These are phyloP conservation scores for Caenorhabditis panamensis DNA, from an alignment of 2,888 invertebrate species.

Conservation along the genomic window DNA sequence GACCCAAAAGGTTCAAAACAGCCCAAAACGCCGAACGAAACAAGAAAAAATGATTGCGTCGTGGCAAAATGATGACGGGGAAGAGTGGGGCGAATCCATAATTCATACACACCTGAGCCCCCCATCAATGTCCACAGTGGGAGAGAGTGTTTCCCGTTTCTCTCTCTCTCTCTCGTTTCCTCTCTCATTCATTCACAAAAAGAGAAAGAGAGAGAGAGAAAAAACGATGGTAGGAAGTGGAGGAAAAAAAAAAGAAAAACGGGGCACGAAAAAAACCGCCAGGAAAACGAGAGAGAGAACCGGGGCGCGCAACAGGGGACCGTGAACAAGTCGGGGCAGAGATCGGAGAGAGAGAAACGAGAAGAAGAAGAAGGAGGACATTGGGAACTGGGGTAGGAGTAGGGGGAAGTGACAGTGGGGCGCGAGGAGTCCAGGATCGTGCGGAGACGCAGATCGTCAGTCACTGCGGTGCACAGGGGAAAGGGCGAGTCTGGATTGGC, in stretches of 20 bases:
- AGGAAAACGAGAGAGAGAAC: slow-evolving; percentile 8
- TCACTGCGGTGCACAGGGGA: not conserved
- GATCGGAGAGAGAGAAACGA: not conserved
- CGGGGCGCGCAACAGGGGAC: slow-evolving; percentile 7
- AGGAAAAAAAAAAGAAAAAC: too few species aligned
- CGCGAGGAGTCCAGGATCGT: slow-evolving; percentile 10
- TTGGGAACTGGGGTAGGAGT: too few species aligned
- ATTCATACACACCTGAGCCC: slow-evolving; percentile 35
- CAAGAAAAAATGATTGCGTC: slow-evolving; percentile 2
- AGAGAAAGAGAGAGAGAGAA: slow-evolving; percentile 10
- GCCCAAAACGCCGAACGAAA: too few species aligned
- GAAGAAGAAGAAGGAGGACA: slow-evolving; percentile 13
- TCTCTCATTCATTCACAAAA: slow-evolving; percentile 1
- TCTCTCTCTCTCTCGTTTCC: not conserved
- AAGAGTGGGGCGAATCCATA: slow-evolving; percentile 29
- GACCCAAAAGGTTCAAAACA: too few species aligned
- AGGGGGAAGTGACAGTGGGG: slow-evolving; percentile 17
- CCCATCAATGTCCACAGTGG: slow-evolving; percentile 13
- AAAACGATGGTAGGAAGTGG: not conserved
- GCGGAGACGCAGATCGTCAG: slow-evolving; percentile 10
- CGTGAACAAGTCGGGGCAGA: not conserved
- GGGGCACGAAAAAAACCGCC: too few species aligned
- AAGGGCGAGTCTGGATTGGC: not conserved
- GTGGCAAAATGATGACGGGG: slow-evolving; percentile 10
- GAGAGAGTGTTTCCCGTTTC: not conserved